A percentile compares a stretch with the other conserved stretches of the same genome.
These are phyloP conservation scores for Phataginus tricuspis DNA, from an alignment of 2,797 vertebrate species.

Conservation along the genomic window DNA sequence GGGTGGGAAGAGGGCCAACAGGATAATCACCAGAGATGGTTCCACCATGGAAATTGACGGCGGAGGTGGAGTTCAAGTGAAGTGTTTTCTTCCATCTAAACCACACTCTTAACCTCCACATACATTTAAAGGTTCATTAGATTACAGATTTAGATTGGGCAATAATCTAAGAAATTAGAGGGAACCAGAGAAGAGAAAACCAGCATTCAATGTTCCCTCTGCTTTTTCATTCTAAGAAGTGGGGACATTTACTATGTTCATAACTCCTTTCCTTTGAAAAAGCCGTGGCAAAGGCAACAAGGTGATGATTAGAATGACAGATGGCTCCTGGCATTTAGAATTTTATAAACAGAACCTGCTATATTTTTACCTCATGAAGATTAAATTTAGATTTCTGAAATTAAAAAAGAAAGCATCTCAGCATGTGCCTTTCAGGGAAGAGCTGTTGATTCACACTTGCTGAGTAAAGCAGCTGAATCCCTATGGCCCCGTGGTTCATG, in stretches of 20 bases:
- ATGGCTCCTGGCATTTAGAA: not conserved
- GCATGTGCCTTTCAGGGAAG: not conserved
- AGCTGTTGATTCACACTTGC: constrained; percentile 57
- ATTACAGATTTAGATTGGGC: not conserved
- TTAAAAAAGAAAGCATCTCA: constrained; percentile 10
- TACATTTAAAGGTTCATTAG: not conserved
- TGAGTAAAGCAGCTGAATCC: constrained; percentile 8
- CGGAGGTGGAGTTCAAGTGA: not conserved
- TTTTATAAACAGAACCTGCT: not conserved
- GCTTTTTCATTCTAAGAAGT: not conserved
- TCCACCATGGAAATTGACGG: not conserved
- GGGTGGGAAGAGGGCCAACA: not conserved
- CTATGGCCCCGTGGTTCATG: not conserved
- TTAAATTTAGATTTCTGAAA: constrained; percentile 48
- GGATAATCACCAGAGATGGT: not conserved
- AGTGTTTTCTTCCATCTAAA: not conserved
- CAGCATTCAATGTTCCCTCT: not conserved
- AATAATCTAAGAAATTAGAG: not conserved
- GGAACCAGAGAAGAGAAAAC: not conserved
- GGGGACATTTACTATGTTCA: not conserved
- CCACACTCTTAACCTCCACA: not conserved
- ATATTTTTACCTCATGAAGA: not conserved
- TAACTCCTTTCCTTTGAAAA: not conserved
- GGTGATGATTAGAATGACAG: not conserved
- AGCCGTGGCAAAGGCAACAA: not conserved